A percentile compares a stretch with the other conserved stretches of the same genome.
Conservation (phyloP, 2,113 vertebrate species). For the Phaethon lepturus region DNA sequence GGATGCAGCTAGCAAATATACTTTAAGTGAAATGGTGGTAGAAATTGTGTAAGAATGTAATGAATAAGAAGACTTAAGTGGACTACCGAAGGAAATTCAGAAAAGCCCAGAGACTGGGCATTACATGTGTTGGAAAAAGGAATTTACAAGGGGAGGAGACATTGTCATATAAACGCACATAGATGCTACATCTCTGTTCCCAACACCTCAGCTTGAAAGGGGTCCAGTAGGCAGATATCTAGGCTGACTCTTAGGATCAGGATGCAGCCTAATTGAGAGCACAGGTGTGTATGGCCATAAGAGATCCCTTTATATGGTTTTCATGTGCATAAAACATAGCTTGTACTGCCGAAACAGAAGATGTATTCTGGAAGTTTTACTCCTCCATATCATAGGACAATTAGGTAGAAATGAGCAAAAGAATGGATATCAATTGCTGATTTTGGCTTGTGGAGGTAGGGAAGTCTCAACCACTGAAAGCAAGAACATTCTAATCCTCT, state of each 20-base stretch:
- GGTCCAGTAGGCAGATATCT: neutral
- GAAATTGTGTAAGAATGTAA: neutral
- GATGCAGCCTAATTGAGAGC: neutral
- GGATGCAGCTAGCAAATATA: neutral
- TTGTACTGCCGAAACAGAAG: neutral
- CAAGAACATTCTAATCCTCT: neutral
- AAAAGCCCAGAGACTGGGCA: neutral
- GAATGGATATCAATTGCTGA: neutral
- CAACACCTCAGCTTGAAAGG: neutral
- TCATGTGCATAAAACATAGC: neutral
- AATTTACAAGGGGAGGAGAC: neutral
- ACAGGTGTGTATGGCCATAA: neutral
- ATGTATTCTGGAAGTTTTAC: neutral
- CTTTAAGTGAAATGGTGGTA: neutral
- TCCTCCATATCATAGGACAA: neutral
- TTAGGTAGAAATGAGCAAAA: neutral
- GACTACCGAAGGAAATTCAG: neutral
- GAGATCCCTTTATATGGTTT: neutral
- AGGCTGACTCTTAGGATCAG: neutral
- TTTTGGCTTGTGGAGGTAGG: neutral
- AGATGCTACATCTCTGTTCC: neutral
- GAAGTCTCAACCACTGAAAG: neutral
- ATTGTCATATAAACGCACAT: rapidly evolving
- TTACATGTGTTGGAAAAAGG: neutral
- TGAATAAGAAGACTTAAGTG: neutral